phyloP scores from a whole-genome alignment of 2,113 vertebrate genomes.

The Brevimyrus niger region DNA sequence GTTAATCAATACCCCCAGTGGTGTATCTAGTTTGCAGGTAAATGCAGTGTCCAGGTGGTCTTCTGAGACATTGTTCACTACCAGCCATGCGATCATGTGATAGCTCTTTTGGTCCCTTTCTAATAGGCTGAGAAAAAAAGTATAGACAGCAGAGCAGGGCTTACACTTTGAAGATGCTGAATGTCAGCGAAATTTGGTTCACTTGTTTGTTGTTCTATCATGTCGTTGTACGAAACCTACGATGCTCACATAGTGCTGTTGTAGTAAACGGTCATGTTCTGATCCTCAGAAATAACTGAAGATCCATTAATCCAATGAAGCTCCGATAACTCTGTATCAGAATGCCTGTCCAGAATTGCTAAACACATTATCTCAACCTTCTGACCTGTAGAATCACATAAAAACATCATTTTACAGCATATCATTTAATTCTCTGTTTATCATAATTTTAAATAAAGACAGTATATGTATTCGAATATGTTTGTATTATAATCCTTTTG shows the following conservation, averaged over 20 bases:
- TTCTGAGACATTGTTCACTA: constrained; percentile 31
- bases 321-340: neutral
- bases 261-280: constrained; percentile 23
- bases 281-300: fast-evolving
- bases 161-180: neutral
- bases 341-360: neutral
- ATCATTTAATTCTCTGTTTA: neutral
- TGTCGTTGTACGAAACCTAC: neutral
- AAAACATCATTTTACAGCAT: neutral
- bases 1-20: fast-evolving
- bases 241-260: constrained; percentile 19
- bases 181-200: neutral
- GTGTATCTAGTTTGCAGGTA: constrained; percentile 33
- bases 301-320: constrained; percentile 30
- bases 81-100: constrained; percentile 22
- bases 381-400: constrained; percentile 30
- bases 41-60: constrained; percentile 31
- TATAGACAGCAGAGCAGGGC: neutral
- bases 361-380: constrained; percentile 29
- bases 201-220: neutral
- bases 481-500: neutral
- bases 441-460: neutral
- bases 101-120: fast-evolving
- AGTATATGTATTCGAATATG: neutral
- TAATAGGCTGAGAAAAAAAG: neutral